Evolutionary conservation across 53 echinoderm and acorn worm genomes (phyloP).

Genomic region (Hippasteria phrygiana): DNA sequence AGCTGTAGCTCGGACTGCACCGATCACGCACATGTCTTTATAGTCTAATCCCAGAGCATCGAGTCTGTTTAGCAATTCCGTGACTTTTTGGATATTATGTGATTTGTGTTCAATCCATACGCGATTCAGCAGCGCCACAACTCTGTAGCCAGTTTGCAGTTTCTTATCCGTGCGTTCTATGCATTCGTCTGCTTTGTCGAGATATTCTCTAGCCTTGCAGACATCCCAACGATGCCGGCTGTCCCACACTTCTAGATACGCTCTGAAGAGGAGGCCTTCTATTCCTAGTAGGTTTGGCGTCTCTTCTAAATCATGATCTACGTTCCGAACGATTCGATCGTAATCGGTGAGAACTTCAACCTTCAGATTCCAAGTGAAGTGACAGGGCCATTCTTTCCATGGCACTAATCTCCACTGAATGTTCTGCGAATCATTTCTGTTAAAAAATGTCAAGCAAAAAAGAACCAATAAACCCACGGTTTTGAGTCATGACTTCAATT

Average conservation of each 20-base stretch:
- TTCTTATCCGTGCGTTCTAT: background rate
- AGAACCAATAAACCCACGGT: too few species aligned
- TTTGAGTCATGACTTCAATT: too few species aligned
- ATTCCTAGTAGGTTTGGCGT: constrained; percentile 11
- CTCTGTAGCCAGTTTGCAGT: constrained; percentile 12
- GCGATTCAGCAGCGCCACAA: constrained; percentile 35
- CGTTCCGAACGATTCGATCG: background rate
- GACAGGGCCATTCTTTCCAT: constrained; percentile 4
- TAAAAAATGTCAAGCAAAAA: too few species aligned
- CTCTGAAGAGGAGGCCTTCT: constrained; percentile 12
- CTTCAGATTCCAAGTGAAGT: constrained; percentile 27
- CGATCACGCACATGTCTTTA: background rate
- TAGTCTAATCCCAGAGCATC: background rate
- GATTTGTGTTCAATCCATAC: constrained; percentile 37
- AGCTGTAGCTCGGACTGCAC: background rate
- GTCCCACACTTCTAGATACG: constrained; percentile 8
- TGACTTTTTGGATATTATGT: background rate
- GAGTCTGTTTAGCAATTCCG: background rate
- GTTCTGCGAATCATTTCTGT: background rate
- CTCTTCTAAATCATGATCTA: background rate
- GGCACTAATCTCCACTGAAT: too few species aligned
- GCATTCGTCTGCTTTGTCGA: constrained; percentile 24
- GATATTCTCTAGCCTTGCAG: background rate
- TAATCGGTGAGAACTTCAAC: background rate
- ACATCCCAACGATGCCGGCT: background rate